These are phyloP conservation scores for Drosophila nebulosa DNA, from an alignment of 1,140 invertebrate species.

Conservation along the genomic window DNA sequence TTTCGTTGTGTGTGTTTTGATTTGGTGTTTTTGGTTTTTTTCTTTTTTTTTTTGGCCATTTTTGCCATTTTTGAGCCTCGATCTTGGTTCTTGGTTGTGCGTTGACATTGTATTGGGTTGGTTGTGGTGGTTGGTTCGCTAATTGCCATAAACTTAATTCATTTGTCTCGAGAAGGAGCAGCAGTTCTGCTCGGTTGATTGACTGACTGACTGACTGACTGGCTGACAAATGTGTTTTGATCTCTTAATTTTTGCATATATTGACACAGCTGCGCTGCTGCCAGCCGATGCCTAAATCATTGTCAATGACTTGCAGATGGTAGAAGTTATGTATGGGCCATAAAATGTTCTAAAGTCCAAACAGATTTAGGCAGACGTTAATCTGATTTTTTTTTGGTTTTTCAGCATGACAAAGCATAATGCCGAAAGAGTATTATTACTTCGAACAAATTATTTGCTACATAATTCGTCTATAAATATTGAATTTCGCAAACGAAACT, in stretches of 20 bases:
- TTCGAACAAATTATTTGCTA: not conserved
- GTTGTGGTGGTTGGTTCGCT: not conserved
- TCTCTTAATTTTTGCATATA: too few relatives aligned
- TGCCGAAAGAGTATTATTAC: not conserved
- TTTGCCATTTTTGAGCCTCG: constrained; percentile 2
- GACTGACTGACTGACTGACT: too few relatives aligned
- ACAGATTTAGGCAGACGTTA: too few relatives aligned
- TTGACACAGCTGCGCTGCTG: too few relatives aligned
- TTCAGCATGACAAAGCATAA: not conserved
- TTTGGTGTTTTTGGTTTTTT: not conserved
- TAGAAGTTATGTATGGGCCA: too few relatives aligned
- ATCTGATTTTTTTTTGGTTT: too few relatives aligned
- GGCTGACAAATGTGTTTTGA: too few relatives aligned
- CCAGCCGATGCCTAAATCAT: too few relatives aligned
- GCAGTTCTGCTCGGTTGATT: too few relatives aligned
- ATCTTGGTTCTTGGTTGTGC: not conserved
- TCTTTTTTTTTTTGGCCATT: not conserved
- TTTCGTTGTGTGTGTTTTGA: not conserved
- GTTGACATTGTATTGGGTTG: not conserved
- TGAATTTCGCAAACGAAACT: not conserved
- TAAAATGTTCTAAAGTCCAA: not conserved
- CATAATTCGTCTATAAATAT: not conserved
- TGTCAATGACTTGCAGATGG: too few relatives aligned
- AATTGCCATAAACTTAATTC: not conserved
- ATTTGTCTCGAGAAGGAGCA: too few relatives aligned